phyloP scores from a whole-genome alignment of 2,113 vertebrate species.

The Oryzias javanicus region DNA sequence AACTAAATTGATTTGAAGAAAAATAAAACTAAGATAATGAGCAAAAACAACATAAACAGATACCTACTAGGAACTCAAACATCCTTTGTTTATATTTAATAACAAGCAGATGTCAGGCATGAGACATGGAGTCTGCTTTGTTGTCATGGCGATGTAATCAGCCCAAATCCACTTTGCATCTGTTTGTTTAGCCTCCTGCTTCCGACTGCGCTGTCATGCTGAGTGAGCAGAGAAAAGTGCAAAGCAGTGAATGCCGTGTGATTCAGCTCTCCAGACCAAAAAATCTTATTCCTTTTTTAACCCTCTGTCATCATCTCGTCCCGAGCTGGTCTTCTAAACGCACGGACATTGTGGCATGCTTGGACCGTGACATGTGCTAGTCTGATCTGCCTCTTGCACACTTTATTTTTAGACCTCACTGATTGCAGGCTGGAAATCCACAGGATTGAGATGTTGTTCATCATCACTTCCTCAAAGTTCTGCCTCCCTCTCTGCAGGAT shows the following conservation, averaged over 20 bases:
- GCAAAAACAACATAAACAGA: neutral
- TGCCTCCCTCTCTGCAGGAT: slow-evolving; percentile 70
- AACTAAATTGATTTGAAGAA: no score
- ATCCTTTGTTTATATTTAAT: slow-evolving; percentile 2
- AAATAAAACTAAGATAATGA: no score
- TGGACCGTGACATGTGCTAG: slow-evolving; percentile 12
- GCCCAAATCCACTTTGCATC: slow-evolving; percentile 47
- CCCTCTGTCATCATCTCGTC: no score
- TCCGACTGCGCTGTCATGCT: slow-evolving; percentile 29
- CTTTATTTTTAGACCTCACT: slow-evolving; percentile 53
- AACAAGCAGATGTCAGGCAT: slow-evolving; percentile 26
- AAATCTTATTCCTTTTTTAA: no score
- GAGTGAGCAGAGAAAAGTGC: neutral
- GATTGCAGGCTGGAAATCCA: slow-evolving; percentile 49
- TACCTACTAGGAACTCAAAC: neutral
- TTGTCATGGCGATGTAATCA: slow-evolving; percentile 70
- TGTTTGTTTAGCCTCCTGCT: slow-evolving; percentile 56
- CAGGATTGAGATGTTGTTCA: slow-evolving; percentile 20
- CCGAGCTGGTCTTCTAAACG: no score
- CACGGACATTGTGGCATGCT: neutral
- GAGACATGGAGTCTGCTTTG: slow-evolving; percentile 22
- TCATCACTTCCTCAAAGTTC: rapidly evolving
- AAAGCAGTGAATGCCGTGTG: slow-evolving; percentile 16
- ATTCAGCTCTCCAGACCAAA: slow-evolving; percentile 1
- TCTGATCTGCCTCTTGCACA: neutral